Conservation (phyloP, 2,888 invertebrate species). For the Hydropsyche betteni region DNA sequence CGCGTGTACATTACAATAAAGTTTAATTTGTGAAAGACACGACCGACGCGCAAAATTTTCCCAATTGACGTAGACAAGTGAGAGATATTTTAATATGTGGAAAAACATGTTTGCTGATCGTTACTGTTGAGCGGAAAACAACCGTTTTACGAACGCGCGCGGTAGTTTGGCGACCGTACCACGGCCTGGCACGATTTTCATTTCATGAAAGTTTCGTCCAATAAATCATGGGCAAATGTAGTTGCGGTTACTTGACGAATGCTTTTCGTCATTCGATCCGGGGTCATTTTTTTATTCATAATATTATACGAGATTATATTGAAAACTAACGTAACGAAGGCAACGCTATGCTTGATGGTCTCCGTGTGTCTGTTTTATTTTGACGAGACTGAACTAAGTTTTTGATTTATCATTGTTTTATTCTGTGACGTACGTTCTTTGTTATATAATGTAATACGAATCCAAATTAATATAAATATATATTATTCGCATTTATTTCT, state of each 20-base stretch:
- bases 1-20: no score
- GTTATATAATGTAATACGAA: no score
- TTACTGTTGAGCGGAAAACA: conserved; percentile 26
- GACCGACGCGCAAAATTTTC: not conserved
- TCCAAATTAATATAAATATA: no score
- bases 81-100: conserved; percentile 25
- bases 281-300: not conserved
- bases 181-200: conserved; percentile 33
- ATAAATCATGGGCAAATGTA: conserved; percentile 13
- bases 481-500: no score
- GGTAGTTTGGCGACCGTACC: conserved; percentile 10
- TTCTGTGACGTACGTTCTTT: no score
- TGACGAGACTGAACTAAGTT: no score
- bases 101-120: conserved; percentile 21
- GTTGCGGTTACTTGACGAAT: conserved; percentile 22
- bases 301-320: no score
- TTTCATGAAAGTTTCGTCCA: conserved; percentile 23
- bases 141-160: conserved; percentile 13
- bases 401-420: no score
- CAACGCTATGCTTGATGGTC: no score
- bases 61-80: conserved; percentile 1
- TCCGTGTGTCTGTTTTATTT: no score
- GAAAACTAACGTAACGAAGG: no score
- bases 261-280: conserved; percentile 24
- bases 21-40: conserved; percentile 6